A percentile compares a stretch with the other conserved stretches of the same genome.
phyloP scores from a whole-genome alignment of 1,140 invertebrate genomes.

The Panagrolaimus sp. region DNA sequence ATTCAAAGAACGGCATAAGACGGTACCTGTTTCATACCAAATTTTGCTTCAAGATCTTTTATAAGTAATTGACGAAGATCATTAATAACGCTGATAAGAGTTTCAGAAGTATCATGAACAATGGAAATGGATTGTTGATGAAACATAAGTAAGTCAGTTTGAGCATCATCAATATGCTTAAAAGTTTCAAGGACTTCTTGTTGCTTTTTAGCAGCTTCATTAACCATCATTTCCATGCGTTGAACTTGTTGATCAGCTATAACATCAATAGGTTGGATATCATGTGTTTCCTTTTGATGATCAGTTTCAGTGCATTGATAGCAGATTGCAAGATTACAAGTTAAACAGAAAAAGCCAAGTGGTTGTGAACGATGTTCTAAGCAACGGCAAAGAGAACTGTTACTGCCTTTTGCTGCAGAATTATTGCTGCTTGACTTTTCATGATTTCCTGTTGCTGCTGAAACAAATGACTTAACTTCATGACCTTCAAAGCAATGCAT shows the following conservation, averaged over 20 bases:
- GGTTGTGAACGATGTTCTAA: slow-evolving; percentile 67
- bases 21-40: slow-evolving; percentile 66
- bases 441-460: neutral
- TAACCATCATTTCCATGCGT: slow-evolving; percentile 64
- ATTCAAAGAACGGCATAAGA: too few species aligned
- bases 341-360: slow-evolving; percentile 83
- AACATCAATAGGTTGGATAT: slow-evolving; percentile 74
- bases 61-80: slow-evolving; percentile 84
- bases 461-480: slow-evolving; percentile 29
- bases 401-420: neutral
- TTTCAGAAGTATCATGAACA: neutral
- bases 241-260: slow-evolving; percentile 70
- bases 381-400: slow-evolving; percentile 33
- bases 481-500: slow-evolving; percentile 98
- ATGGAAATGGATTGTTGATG: neutral
- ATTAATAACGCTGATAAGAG: slow-evolving; percentile 75
- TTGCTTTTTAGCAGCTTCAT: slow-evolving; percentile 64
- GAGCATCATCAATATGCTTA: slow-evolving; percentile 55
- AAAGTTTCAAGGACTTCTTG: slow-evolving; percentile 53
- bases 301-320: slow-evolving; percentile 84
- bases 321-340: slow-evolving; percentile 74
- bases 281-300: slow-evolving; percentile 76
- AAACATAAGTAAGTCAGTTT: slow-evolving; percentile 37
- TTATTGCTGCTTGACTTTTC: neutral
- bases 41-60: slow-evolving; percentile 86